These are phyloP conservation scores for Oreochromis aureus DNA, from an alignment of 2,113 vertebrate genomes.

Conservation along the genomic window DNA sequence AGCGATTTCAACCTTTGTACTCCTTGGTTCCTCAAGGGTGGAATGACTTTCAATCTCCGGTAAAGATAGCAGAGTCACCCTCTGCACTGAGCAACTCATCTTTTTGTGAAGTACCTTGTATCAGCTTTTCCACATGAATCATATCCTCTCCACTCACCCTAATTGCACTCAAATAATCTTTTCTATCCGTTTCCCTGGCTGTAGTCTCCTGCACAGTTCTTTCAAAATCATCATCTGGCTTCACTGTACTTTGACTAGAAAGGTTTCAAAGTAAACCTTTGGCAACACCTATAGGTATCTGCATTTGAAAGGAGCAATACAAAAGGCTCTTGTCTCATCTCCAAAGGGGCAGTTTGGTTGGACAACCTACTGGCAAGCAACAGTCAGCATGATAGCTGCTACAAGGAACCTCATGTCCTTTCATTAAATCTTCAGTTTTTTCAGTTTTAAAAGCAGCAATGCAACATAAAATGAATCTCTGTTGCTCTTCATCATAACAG, in stretches of 20 bases:
- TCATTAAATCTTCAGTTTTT: neutral
- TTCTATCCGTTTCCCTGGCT: neutral
- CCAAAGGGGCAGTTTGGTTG: neutral
- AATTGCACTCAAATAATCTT: neutral
- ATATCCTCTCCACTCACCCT: neutral
- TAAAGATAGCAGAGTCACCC: neutral
- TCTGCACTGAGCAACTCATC: neutral
- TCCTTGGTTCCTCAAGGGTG: neutral
- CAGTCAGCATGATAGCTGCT: neutral
- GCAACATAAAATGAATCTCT: neutral
- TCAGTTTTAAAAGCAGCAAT: neutral
- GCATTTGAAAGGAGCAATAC: neutral
- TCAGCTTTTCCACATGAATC: slow-evolving; percentile 16
- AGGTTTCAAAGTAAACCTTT: neutral
- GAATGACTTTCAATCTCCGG: neutral
- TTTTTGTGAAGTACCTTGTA: neutral
- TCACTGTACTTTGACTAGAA: neutral
- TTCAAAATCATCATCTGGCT: neutral
- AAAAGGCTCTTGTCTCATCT: slow-evolving; percentile 27
- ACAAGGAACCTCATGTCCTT: slow-evolving; percentile 37
- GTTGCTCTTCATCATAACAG: neutral
- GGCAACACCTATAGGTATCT: neutral
- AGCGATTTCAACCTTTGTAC: neutral
- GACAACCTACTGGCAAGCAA: neutral
- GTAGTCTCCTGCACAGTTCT: neutral